phyloP scores from a whole-genome alignment of 35 echinoderm and acorn worm species.

The Anneissia japonica region DNA sequence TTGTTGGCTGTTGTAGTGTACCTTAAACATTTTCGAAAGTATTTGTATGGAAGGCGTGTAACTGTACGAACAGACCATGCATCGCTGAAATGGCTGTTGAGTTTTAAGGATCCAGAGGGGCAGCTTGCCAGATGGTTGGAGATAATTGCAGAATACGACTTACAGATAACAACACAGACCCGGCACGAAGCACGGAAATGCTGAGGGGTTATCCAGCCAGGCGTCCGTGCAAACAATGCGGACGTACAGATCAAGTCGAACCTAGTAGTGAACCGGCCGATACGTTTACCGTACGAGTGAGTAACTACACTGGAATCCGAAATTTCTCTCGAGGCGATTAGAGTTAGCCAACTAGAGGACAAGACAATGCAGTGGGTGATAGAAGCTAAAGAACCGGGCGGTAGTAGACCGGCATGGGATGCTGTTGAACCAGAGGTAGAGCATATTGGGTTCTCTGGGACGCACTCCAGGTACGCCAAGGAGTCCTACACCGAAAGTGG shows the following conservation, averaged over 20 bases:
- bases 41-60: constrained; percentile 35
- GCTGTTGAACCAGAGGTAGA: not conserved
- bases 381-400: not conserved
- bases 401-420: not conserved
- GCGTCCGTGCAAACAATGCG: constrained; percentile 23
- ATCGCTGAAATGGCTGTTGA: constrained; percentile 26
- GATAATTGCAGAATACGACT: constrained; percentile 25
- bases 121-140: constrained; percentile 47
- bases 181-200: constrained; percentile 28
- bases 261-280: not conserved
- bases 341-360: not conserved
- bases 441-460: constrained; percentile 5
- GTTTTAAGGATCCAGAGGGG: constrained; percentile 24
- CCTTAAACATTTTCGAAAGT: constrained; percentile 40
- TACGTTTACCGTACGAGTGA: not conserved
- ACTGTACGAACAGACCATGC: constrained; percentile 33
- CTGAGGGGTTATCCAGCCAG: constrained; percentile 46
- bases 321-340: not conserved
- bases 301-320: not conserved
- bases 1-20: constrained; percentile 19
- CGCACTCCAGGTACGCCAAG: not conserved
- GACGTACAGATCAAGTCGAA: not conserved
- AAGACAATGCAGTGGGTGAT: not conserved
- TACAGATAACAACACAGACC: constrained; percentile 7
- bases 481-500: constrained; percentile 14